Percentiles rank a stretch among this genome's conserved stretches.
Evolutionary conservation across 1,140 invertebrate genomes (phyloP).

Genomic region (Acromyrmex echinatior): DNA sequence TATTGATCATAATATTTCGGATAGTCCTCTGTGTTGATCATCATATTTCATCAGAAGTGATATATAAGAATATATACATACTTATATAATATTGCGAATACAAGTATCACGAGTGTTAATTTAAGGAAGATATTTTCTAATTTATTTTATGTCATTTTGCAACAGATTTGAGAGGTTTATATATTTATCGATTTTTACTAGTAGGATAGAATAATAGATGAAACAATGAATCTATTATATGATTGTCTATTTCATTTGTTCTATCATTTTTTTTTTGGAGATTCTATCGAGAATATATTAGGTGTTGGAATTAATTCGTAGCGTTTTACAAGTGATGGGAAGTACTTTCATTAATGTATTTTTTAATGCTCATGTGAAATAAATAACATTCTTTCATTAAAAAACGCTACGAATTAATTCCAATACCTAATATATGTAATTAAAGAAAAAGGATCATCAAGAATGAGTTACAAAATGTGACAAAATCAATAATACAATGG

Average conservation of each 20-base stretch:
- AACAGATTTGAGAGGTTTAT: not conserved
- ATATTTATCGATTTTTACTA: slow-evolving; percentile 10
- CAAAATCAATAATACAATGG: not conserved
- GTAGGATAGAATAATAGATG: not conserved
- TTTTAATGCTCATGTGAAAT: too few species aligned
- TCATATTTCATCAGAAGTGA: not conserved
- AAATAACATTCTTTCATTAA: too few species aligned
- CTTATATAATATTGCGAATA: not conserved
- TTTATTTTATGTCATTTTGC: not conserved
- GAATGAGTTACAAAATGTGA: not conserved
- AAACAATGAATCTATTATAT: not conserved
- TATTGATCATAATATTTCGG: not conserved
- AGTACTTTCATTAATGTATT: too few species aligned
- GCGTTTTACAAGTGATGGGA: too few species aligned
- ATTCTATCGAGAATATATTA: not conserved
- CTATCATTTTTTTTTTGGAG: not conserved
- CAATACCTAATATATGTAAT: too few species aligned
- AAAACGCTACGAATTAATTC: too few species aligned
- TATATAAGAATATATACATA: not conserved
- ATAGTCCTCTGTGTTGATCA: not conserved
- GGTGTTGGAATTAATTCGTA: too few species aligned
- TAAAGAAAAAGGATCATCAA: not conserved
- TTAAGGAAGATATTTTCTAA: not conserved
- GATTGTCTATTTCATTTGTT: not conserved
- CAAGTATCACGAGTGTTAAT: not conserved